Base-by-base conservation (phyloP, 2,888 invertebrate species). In the Ischnus inquisitorius region DNA sequence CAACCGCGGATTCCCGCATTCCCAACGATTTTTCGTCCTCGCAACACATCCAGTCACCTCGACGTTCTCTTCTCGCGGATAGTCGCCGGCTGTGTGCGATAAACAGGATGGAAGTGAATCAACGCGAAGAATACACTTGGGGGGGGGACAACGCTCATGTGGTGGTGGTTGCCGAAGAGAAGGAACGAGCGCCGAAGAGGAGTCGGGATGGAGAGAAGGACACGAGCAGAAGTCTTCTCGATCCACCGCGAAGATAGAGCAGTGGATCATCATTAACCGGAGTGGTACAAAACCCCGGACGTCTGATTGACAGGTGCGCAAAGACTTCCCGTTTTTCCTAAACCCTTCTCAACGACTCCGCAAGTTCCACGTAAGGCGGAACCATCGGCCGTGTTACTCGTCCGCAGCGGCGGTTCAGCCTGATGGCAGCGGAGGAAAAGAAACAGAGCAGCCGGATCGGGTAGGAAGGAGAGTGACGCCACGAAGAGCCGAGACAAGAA, bases 211-310 rank as follows among this genome's bases (percentile, higher is more conserved):
- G 22, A 28, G 57, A 74, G 64, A 39, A 57, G 28, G 46, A 74
- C 51, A n/a, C n/a, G n/a, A n/a, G 46, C 46, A 41, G 62, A 43
- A 84, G 79, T 76, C 81, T 82, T 69, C 85, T 86, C 86, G 89
- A 90, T 90, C 88, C 79, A 69, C 83, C 79, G 80, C 87, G 79
- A 79, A 91, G 90, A 92, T 90, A 90, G 90, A 91, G 92, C 91
- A 91, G 91, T 91, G 92, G 92, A 92, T 92, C 92, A 92, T 92
- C 92, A 91, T 92, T 92, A 92, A 91, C 90, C 89, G 89, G 89
- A 88, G 88, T 87, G 89, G 82, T 87, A 88, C 91, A 92, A 92
- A 92, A 92, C 92, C 90, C 87, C 76, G 88, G 90, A 90, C 91
- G 88, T 87, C 90, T 92, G 92, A 92, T 92, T 92, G 92, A 92